Conservation (phyloP, 2,797 vertebrate species). For the Thamnophis elegans region DNA sequence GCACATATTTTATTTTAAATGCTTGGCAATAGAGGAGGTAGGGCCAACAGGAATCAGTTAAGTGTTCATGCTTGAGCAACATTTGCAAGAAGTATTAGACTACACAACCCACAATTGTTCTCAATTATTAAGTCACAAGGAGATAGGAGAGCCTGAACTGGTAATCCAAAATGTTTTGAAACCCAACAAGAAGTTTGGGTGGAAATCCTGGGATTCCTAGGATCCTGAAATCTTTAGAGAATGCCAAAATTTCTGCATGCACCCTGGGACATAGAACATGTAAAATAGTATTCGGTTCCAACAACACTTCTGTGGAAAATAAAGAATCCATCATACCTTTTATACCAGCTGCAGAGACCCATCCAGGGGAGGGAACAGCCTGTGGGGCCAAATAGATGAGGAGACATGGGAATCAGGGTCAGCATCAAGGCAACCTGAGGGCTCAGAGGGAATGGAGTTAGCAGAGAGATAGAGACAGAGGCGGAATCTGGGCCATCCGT, state of each 20-base stretch:
- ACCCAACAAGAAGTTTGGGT: background rate
- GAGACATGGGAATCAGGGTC: too few relatives aligned
- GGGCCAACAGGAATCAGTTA: background rate
- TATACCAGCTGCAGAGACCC: background rate
- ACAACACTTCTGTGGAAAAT: background rate
- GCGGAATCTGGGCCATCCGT: too few relatives aligned
- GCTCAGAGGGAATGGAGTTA: too few relatives aligned
- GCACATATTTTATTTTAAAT: background rate
- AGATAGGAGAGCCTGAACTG: background rate
- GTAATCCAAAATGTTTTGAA: background rate
- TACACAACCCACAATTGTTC: background rate
- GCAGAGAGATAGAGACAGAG: too few relatives aligned
- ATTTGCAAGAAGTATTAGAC: background rate
- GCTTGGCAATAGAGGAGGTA: background rate
- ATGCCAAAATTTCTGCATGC: background rate
- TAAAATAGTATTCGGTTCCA: background rate
- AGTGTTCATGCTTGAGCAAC: background rate
- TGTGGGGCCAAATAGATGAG: too few relatives aligned
- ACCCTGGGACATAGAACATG: background rate
- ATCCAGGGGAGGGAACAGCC: background rate
- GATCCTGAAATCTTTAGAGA: background rate
- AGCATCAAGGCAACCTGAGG: too few relatives aligned
- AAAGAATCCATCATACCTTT: background rate
- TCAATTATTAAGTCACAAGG: background rate
- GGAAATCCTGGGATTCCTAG: background rate